These are phyloP conservation scores for Chaenocephalus aceratus DNA, from an alignment of 2,113 vertebrate genomes.

Conservation along the genomic window DNA sequence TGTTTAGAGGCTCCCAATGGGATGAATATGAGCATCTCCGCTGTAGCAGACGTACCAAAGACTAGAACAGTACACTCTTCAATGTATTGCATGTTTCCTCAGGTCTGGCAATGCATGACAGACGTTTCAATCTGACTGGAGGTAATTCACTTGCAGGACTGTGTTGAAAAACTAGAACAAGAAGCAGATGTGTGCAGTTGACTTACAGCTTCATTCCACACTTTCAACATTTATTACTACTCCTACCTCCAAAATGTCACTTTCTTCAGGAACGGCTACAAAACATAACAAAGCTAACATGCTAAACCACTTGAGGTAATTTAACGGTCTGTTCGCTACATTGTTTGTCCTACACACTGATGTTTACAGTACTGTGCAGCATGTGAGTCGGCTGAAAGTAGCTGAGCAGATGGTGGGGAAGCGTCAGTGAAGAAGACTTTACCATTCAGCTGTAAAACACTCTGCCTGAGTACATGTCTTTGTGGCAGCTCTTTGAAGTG, in stretches of 20 bases:
- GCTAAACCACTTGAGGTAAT: constrained; percentile 5
- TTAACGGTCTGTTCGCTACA: constrained; percentile 5
- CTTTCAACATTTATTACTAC: constrained; percentile 10
- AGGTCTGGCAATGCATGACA: neutral
- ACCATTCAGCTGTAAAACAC: constrained; percentile 39
- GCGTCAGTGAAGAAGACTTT: constrained; percentile 51
- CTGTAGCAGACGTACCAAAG: neutral
- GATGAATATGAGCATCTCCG: neutral
- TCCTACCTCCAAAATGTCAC: neutral
- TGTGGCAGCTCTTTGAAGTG: constrained; percentile 29
- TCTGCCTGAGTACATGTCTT: neutral
- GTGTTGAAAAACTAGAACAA: constrained; percentile 31
- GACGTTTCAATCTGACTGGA: constrained; percentile 5
- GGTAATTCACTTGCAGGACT: constrained; percentile 9
- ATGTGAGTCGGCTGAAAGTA: constrained; percentile 17
- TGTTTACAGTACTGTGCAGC: constrained; percentile 43
- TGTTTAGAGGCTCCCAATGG: too few species aligned
- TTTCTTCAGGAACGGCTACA: constrained; percentile 4
- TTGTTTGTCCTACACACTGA: constrained; percentile 23
- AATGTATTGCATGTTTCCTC: constrained; percentile 17
- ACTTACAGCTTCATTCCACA: constrained; percentile 23
- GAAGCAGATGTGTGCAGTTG: constrained; percentile 22
- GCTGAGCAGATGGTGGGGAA: constrained; percentile 57
- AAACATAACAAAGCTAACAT: constrained; percentile 8
- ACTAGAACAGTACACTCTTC: neutral